These are phyloP conservation scores for Struthio camelus DNA, from an alignment of 2,113 vertebrate genomes.

Conservation along the genomic window DNA sequence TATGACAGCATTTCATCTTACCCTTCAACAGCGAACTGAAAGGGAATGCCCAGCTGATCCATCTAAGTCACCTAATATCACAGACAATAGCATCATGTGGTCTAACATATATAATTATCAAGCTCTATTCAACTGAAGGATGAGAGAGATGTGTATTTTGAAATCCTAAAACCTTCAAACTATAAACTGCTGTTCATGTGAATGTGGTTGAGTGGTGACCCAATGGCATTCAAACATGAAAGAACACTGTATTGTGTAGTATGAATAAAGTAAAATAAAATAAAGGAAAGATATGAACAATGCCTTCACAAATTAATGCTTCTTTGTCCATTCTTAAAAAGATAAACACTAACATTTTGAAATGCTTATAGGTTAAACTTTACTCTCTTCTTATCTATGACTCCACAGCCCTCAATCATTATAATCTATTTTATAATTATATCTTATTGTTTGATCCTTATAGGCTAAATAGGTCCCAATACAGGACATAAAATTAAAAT, in stretches of 20 bases:
- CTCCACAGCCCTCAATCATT: not conserved
- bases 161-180: not conserved
- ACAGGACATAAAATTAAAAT: not conserved
- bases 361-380: not conserved
- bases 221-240: not conserved
- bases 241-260: not conserved
- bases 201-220: not conserved
- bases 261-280: not conserved
- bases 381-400: not conserved
- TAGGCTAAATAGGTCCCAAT: not conserved
- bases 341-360: not conserved
- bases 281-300: not conserved
- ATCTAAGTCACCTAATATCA: not conserved
- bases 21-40: not conserved
- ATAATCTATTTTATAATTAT: not conserved
- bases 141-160: not conserved
- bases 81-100: not conserved
- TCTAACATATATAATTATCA: not conserved
- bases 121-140: not conserved
- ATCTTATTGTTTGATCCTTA: rapidly evolving
- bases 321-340: not conserved
- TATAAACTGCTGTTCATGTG: not conserved
- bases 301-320: not conserved
- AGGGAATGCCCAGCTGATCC: not conserved
- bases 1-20: not conserved